Evolutionary conservation across 2,797 vertebrate species (phyloP), one percentile per base, ranked within the genome.

Genomic region (Melopsittacus undulatus): DNA sequence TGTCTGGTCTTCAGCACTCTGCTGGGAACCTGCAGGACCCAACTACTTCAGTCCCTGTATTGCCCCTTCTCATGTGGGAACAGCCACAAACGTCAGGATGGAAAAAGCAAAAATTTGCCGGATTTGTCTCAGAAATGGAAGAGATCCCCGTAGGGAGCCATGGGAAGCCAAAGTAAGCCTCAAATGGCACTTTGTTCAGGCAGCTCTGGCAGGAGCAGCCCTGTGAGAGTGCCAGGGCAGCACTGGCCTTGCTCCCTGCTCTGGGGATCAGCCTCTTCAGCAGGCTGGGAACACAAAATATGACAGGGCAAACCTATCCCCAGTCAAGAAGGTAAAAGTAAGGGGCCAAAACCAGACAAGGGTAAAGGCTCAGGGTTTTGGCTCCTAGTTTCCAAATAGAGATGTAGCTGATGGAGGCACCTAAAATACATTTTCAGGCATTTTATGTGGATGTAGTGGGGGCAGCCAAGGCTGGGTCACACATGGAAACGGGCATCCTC

Each of bases 71-170:
- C 67, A 48, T 0, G 0, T 49, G 67, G 43, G 56, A 94, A 52
- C 34, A 77, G 34, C 49, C 57, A 66, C 61, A 91, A 89, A 68
- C 2, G 0, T 52, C 57, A 88, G 46, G 43, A 52, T 3, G 40
- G 57, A 83, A 95, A 83, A 92, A 34, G 27, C 4, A 24, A 70
- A 72, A 23, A 49, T 43, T 75, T 88, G 85, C 84, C 89, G 91
- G 57, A 54, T 75, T 77, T 91, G 91, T 68, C 69, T 83, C 76
- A 81, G 85, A 52, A 66, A 56, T 72, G 57, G 85, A 94, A 43
- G 13, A 66, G n/a, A 70, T 63, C 62, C 62, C 85, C 0, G 3
- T 32, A 66, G 94, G 87, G 54, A 91, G 91, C 76, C 49, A 30
- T 26, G 56, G 73, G 45, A 61, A 1, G 0, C 85, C 83, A 73